Percentiles rank a stretch among this genome's conserved stretches.
Conservation (phyloP, 2,888 invertebrate species). For the Caenorhabditis imperialis region DNA sequence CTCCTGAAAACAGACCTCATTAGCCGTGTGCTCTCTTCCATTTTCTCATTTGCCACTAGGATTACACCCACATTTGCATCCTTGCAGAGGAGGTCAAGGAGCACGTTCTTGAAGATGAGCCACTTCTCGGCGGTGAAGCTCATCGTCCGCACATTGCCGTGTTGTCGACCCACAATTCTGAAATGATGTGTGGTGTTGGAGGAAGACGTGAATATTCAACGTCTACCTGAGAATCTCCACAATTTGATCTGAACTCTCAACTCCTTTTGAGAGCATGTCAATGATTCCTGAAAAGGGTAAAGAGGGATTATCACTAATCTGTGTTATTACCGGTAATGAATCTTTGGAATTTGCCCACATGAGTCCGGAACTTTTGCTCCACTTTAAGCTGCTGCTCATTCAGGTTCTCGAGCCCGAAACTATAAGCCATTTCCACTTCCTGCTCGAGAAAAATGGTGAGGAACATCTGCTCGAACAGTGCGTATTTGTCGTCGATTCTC, state of each 20-base stretch:
- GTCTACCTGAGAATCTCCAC: slow-evolving; percentile 59
- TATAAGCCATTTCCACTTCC: slow-evolving; percentile 71
- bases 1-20: slow-evolving; percentile 57
- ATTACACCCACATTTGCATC: slow-evolving; percentile 51
- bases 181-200: background rate
- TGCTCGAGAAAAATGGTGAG: slow-evolving; percentile 71
- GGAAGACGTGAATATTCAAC: background rate
- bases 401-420: slow-evolving; percentile 70
- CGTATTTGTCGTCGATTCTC: slow-evolving; percentile 73
- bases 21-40: slow-evolving; percentile 7
- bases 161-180: slow-evolving; percentile 75
- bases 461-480: slow-evolving; percentile 71
- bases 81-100: slow-evolving; percentile 68
- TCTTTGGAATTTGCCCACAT: slow-evolving; percentile 73
- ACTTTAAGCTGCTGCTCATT: slow-evolving; percentile 67
- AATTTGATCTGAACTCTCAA: slow-evolving; percentile 59
- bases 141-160: slow-evolving; percentile 73
- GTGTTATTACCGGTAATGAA: slow-evolving; percentile 63
- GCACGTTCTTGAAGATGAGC: slow-evolving; percentile 74
- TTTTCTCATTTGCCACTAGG: slow-evolving; percentile 19
- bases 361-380: slow-evolving; percentile 68
- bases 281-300: slow-evolving; percentile 64
- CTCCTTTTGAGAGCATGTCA: slow-evolving; percentile 71
- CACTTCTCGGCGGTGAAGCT: slow-evolving; percentile 76
- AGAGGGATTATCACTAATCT: background rate